phyloP scores from a whole-genome alignment of 1,140 invertebrate genomes.

The Meloidogyne floridensis region DNA sequence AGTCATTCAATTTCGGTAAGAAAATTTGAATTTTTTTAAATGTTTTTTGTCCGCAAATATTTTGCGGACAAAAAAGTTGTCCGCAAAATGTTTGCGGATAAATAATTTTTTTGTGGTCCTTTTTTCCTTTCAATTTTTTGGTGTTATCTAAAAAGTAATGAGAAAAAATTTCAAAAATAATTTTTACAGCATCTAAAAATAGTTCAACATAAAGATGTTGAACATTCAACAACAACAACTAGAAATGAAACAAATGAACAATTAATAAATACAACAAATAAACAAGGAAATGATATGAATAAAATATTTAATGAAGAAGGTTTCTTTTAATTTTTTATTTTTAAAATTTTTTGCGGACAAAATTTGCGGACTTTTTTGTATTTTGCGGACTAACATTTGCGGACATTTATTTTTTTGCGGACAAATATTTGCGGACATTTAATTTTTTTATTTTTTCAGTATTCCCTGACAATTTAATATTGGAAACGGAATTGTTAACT shows the following conservation, averaged over 20 bases:
- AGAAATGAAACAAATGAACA: slow-evolving; percentile 1
- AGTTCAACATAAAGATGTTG: not conserved
- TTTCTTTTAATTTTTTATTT: not conserved
- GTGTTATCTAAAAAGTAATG: too few relatives aligned
- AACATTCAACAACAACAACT: slow-evolving; percentile 31
- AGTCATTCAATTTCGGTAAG: not conserved
- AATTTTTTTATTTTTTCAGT: slow-evolving; percentile 33
- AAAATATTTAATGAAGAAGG: slow-evolving; percentile 43
- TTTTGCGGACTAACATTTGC: too few relatives aligned
- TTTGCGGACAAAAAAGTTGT: too few relatives aligned
- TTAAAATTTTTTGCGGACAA: not conserved
- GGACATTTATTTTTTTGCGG: too few relatives aligned
- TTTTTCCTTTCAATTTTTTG: too few relatives aligned
- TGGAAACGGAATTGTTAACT: slow-evolving; percentile 56
- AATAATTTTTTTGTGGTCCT: too few relatives aligned
- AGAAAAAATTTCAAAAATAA: not conserved
- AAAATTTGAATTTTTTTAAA: not conserved
- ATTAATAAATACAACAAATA: not conserved
- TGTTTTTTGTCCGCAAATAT: not conserved
- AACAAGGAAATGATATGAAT: slow-evolving; percentile 2
- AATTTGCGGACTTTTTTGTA: too few relatives aligned
- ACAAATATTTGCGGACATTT: too few relatives aligned
- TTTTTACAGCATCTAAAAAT: not conserved
- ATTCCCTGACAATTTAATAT: slow-evolving; percentile 60
- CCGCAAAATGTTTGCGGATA: too few relatives aligned